These are phyloP conservation scores for Drosophila mojavensis DNA, from an alignment of 1,140 invertebrate genomes.

Conservation along the genomic window DNA sequence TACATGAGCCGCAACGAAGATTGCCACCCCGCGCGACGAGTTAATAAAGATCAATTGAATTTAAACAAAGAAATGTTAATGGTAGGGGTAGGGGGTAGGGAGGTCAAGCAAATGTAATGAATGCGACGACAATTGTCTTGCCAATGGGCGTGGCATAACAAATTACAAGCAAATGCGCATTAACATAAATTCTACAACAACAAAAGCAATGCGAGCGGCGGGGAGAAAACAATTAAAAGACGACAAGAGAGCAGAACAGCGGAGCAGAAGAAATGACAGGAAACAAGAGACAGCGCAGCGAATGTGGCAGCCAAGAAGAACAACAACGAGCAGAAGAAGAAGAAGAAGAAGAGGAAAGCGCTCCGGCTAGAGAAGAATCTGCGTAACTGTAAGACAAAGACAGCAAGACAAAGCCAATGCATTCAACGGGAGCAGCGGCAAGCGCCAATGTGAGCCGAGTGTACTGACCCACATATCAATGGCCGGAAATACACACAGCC, in stretches of 20 bases:
- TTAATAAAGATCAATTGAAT: constrained; percentile 83
- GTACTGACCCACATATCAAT: constrained; percentile 54
- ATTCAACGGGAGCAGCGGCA: constrained; percentile 12
- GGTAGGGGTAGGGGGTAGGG: constrained; percentile 8
- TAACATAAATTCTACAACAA: constrained; percentile 60
- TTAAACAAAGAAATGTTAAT: constrained; percentile 69
- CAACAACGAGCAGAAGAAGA: neutral
- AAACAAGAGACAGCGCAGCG: constrained; percentile 40
- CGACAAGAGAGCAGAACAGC: constrained; percentile 16
- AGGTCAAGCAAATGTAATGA: constrained; percentile 55
- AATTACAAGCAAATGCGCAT: constrained; percentile 70
- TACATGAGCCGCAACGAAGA: constrained; percentile 63
- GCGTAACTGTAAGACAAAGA: constrained; percentile 42
- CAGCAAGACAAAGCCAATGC: constrained; percentile 33
- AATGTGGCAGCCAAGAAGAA: neutral
- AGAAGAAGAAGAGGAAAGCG: neutral
- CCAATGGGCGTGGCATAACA: constrained; percentile 57
- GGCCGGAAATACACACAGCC: constrained; percentile 42
- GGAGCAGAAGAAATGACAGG: constrained; percentile 47
- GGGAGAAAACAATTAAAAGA: constrained; percentile 77
- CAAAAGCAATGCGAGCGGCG: constrained; percentile 21
- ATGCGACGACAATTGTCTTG: constrained; percentile 34
- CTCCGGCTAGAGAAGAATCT: constrained; percentile 14
- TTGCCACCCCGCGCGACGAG: constrained; percentile 40
- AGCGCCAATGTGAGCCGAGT: constrained; percentile 11